A percentile compares a stretch with the other conserved stretches of the same genome.
These are phyloP conservation scores for Columba livia DNA, from an alignment of 2,113 vertebrate species.

Conservation along the genomic window DNA sequence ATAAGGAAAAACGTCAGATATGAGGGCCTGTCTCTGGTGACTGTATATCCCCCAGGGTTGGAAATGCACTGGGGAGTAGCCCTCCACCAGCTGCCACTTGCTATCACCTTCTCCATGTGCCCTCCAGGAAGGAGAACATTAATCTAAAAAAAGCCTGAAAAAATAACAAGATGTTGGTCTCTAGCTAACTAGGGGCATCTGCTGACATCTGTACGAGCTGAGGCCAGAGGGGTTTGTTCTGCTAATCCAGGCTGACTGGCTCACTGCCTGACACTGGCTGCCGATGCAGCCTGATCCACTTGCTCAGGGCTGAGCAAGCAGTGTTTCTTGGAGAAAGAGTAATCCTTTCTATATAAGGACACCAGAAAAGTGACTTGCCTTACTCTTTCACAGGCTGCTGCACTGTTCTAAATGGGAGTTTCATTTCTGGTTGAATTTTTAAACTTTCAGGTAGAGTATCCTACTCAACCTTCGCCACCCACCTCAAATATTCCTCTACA, in stretches of 20 bases:
- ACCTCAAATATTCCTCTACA: not conserved
- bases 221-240: not conserved
- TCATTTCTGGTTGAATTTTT: slow-evolving; percentile 39
- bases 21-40: not conserved
- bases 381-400: not conserved
- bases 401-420: not conserved
- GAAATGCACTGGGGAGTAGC: not conserved
- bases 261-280: not conserved
- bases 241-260: slow-evolving; percentile 32
- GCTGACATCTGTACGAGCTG: not conserved
- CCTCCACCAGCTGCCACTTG: slow-evolving; percentile 37
- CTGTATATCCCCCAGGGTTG: not conserved
- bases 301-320: not conserved
- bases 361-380: not conserved
- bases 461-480: not conserved
- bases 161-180: not conserved
- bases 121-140: slow-evolving; percentile 6
- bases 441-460: not conserved
- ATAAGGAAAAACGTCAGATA: not conserved
- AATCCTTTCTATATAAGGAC: not conserved
- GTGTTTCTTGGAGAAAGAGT: not conserved
- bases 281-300: not conserved
- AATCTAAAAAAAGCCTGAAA: slow-evolving; percentile 7
- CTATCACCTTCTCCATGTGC: not conserved
- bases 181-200: not conserved